Conservation (phyloP, 2,888 invertebrate species). For the Stenurella melanura region DNA sequence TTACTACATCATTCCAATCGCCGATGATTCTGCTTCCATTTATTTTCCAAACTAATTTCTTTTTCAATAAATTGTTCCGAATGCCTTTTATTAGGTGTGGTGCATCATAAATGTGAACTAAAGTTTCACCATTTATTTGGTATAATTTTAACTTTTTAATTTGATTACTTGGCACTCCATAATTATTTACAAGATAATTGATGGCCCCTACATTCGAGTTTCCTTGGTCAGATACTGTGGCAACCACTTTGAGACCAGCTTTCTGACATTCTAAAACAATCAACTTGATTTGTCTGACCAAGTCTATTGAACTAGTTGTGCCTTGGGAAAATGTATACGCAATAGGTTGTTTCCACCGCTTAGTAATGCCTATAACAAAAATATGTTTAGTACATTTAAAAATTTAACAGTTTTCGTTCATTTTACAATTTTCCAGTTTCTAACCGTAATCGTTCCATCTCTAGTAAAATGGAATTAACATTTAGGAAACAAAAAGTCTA, state of each 20-base stretch:
- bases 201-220: constrained; percentile 30
- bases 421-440: too few relatives aligned
- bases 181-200: constrained; percentile 2
- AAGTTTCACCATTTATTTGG: constrained; percentile 7
- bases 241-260: constrained; percentile 11
- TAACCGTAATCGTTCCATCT: too few relatives aligned
- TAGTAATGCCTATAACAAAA: neutral
- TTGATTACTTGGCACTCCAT: constrained; percentile 1
- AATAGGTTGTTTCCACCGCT: neutral
- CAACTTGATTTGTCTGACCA: neutral
- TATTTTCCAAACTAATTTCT: constrained; percentile 25
- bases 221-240: constrained; percentile 32
- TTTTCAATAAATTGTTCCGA: constrained; percentile 23
- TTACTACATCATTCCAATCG: constrained; percentile 21
- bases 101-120: constrained; percentile 28
- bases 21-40: constrained; percentile 1
- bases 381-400: too few relatives aligned
- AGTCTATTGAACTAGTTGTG: neutral
- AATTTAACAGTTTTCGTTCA: too few relatives aligned
- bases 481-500: too few relatives aligned
- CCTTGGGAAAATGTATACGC: neutral
- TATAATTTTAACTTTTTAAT: constrained; percentile 15
- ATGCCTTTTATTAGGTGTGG: constrained; percentile 26
- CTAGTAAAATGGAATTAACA: too few relatives aligned
- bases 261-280: neutral